phyloP scores from a whole-genome alignment of 2,797 vertebrate genomes.

The Hylomyscus alleni region DNA sequence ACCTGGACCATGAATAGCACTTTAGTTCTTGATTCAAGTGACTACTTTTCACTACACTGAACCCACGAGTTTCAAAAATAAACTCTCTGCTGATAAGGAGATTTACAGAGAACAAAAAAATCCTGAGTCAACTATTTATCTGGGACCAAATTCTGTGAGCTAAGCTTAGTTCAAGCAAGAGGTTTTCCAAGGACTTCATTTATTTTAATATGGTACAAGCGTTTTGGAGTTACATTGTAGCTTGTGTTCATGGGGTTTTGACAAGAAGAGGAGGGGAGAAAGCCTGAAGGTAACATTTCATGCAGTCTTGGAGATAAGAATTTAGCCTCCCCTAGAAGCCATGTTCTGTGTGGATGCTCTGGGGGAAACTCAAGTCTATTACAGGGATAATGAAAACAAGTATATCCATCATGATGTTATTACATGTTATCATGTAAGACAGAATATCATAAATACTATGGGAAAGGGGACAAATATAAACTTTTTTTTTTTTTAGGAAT shows the following conservation, averaged over 20 bases:
- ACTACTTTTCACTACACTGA: conserved; percentile 81
- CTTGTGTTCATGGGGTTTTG: conserved; percentile 66
- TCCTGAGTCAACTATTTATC: conserved; percentile 84
- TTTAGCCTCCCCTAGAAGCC: conserved; percentile 65
- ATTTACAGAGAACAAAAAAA: conserved; percentile 86
- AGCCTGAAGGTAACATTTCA: conserved; percentile 64
- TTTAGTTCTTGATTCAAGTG: conserved; percentile 83
- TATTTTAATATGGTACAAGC: conserved; percentile 85
- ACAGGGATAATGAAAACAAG: conserved; percentile 33
- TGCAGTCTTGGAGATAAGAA: conserved; percentile 71
- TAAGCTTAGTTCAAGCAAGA: conserved; percentile 86
- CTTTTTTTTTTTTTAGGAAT: not conserved
- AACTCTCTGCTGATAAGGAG: conserved; percentile 84
- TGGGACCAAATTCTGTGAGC: conserved; percentile 84
- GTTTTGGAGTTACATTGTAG: conserved; percentile 69
- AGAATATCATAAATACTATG: conserved; percentile 55
- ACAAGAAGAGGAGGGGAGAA: conserved; percentile 72
- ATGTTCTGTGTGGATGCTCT: not conserved
- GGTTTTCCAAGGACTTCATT: conserved; percentile 84
- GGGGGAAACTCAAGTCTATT: not conserved
- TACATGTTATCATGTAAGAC: conserved; percentile 44
- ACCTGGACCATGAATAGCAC: conserved; percentile 68
- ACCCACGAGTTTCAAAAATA: conserved; percentile 83
- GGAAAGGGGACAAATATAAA: conserved; percentile 40
- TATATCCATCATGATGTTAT: conserved; percentile 8